These are phyloP conservation scores for Eupithecia abbreviata DNA, from an alignment of 2,888 invertebrate genomes.

Conservation along the genomic window DNA sequence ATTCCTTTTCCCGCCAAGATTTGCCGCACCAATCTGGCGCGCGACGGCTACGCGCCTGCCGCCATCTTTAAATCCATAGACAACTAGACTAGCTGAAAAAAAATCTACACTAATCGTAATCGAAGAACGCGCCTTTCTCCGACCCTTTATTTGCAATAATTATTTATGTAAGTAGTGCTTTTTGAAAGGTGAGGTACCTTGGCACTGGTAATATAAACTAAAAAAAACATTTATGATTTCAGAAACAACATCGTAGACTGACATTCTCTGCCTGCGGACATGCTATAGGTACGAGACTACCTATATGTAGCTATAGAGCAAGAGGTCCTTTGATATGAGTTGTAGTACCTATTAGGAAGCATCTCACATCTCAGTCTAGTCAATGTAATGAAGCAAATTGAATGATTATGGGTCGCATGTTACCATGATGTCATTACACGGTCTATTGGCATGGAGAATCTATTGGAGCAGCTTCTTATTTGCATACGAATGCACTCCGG, in stretches of 20 bases:
- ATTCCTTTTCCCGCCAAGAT: neutral
- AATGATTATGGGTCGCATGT: conserved; percentile 44
- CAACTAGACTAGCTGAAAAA: neutral
- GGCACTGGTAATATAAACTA: too few relatives aligned
- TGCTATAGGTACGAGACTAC: too few relatives aligned
- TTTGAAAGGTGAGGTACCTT: too few relatives aligned
- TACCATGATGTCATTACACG: conserved; percentile 55
- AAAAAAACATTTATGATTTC: neutral
- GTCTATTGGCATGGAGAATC: conserved; percentile 52
- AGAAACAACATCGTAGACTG: neutral
- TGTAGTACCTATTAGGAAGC: neutral
- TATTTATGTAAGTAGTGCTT: neutral
- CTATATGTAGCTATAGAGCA: too few relatives aligned
- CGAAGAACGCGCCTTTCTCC: too few relatives aligned
- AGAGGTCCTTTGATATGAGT: too few relatives aligned
- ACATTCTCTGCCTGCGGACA: too few relatives aligned
- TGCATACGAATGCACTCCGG: conserved; percentile 55
- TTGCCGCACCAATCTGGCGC: neutral
- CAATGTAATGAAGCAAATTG: conserved; percentile 13
- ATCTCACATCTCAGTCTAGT: conserved; percentile 16
- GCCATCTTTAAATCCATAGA: neutral
- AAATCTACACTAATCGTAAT: neutral
- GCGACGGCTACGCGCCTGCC: neutral
- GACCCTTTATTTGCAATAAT: neutral
- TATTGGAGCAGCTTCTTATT: conserved; percentile 55